Base-by-base conservation (phyloP, 2,113 vertebrate genomes). In the Protomyctophum bolini region DNA sequence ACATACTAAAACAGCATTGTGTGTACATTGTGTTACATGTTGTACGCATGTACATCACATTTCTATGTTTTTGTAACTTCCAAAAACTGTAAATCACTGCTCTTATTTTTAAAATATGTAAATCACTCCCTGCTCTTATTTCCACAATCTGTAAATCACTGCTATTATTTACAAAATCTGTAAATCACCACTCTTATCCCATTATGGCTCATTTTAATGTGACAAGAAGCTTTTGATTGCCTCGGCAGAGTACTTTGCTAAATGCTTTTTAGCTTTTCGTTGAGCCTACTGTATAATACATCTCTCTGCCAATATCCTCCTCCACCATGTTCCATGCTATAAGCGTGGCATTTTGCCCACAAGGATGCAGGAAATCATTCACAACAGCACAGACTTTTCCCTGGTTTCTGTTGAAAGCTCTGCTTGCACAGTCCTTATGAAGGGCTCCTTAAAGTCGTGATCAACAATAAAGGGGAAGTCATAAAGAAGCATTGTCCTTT, bases 401-500 rank as follows among this genome's bases (percentile, higher is more conserved):
- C 56, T 63, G 69, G 6, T 10, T 66, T 79, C 72, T 73, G 65
- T 69, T 80, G 77, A 89, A 87, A 80, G 75, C 76, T 69, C 59
- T 84, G 73, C 90, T 91, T 90, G 79, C 83, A 81, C 57, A 81
- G 78, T 76, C 74, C 81, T 86, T 90, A 90, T 88, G 84, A 90
- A 85, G 72, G 77, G 70, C 80, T 75, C 73, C 77, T 80, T 82
- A 74, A 87, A 75, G 79, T 68, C 73, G 75, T 70, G 80, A 79
- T 85, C 86, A 86, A 64, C 63, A 70, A 9, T 81, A 85, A 88
- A 86, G 63, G 68, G 84, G 83, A 90, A 92, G 87, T 84, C 82
- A 75, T 90, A 91, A 90, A 90, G 82, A 74, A 88, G 87, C 57
- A 82, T 85, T 87, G 88, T 90, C 77, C 72, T 76, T 65, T 63